These are phyloP conservation scores for Epinephelus moara DNA, from an alignment of 2,113 vertebrate species.

Conservation along the genomic window DNA sequence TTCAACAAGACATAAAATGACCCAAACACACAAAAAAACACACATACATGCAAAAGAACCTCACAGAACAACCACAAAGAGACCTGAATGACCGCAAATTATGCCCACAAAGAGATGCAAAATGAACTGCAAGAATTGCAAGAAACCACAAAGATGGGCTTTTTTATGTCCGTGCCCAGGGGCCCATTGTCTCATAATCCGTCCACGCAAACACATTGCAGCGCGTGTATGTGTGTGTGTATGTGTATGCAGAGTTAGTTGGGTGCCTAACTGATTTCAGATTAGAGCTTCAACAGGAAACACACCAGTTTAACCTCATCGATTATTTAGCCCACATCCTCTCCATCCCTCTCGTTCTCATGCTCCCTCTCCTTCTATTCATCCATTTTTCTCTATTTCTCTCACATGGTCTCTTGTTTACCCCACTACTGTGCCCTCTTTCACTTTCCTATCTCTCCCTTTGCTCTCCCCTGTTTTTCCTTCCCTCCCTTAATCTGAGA, in stretches of 20 bases:
- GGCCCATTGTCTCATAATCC: slow-evolving; percentile 16
- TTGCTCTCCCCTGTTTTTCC: slow-evolving; percentile 29
- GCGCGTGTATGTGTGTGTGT: not conserved
- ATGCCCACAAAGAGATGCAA: too few relatives aligned
- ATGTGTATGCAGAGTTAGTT: slow-evolving; percentile 8
- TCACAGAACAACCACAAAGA: too few relatives aligned
- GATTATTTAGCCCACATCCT: slow-evolving; percentile 73
- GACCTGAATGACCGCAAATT: too few relatives aligned
- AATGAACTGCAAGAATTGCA: too few relatives aligned
- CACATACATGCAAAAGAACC: too few relatives aligned
- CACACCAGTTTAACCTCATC: slow-evolving; percentile 71
- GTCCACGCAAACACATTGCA: slow-evolving; percentile 8
- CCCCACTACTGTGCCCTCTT: slow-evolving; percentile 34
- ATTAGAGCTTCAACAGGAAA: slow-evolving; percentile 74
- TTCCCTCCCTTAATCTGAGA: slow-evolving; percentile 54
- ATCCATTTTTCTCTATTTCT: slow-evolving; percentile 23
- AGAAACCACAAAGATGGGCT: not conserved
- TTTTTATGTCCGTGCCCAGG: slow-evolving; percentile 16
- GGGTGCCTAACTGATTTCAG: slow-evolving; percentile 52
- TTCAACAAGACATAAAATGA: too few relatives aligned
- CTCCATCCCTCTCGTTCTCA: slow-evolving; percentile 25
- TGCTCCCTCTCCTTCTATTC: slow-evolving; percentile 7
- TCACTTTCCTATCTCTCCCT: slow-evolving; percentile 27
- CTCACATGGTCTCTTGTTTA: slow-evolving; percentile 53
- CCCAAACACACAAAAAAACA: too few relatives aligned